Evolutionary conservation across 2,888 invertebrate genomes (phyloP).

Genomic region (Nemotelus nigrinus): DNA sequence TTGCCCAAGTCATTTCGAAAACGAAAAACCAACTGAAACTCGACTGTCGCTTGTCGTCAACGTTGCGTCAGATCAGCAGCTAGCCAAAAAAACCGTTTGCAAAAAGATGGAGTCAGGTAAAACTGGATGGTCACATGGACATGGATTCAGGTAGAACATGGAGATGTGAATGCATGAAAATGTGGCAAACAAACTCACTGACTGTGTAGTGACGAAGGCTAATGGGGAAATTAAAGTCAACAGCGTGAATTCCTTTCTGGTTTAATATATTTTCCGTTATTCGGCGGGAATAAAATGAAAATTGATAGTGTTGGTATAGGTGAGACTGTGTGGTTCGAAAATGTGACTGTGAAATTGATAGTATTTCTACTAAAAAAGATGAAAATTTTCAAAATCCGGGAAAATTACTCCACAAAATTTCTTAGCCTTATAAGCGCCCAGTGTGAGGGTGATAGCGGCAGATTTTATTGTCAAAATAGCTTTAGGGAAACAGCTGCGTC

Average conservation of each 20-base stretch:
- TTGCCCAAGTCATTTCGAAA: conserved; percentile 48
- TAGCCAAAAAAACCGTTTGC: not conserved
- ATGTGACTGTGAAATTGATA: not conserved
- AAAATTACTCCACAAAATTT: too few species aligned
- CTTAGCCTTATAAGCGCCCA: too few species aligned
- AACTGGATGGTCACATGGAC: not conserved
- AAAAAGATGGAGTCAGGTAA: not conserved
- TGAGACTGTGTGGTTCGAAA: not conserved
- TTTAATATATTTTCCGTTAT: not conserved
- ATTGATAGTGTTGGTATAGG: not conserved
- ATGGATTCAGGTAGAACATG: not conserved
- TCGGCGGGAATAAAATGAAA: not conserved
- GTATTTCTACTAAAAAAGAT: too few species aligned
- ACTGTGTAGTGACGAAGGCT: not conserved
- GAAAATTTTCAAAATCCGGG: too few species aligned
- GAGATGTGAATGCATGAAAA: not conserved
- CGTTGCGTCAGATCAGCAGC: not conserved
- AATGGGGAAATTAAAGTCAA: conserved; percentile 18
- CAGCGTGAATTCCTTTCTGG: not conserved
- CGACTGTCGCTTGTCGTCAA: conserved; percentile 25
- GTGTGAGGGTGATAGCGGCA: too few species aligned
- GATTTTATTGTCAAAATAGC: too few species aligned
- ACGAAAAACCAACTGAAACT: not conserved
- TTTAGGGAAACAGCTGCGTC: too few species aligned
- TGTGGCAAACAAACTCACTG: not conserved